Conservation (phyloP, 2,113 vertebrate genomes). For the Symphodus melops region DNA sequence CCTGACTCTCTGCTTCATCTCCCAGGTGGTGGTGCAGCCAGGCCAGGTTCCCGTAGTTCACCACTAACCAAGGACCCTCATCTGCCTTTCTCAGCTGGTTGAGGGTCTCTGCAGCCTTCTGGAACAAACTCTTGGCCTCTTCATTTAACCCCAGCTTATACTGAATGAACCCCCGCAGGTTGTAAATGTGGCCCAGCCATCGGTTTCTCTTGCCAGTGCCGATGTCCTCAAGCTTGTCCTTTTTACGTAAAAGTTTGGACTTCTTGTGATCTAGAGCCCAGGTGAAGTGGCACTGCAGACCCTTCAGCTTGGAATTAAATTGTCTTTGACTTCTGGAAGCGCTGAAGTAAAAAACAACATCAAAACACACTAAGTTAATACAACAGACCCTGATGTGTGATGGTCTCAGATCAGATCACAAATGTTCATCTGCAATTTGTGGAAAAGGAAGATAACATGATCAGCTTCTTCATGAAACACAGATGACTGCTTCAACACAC, state of each 20-base stretch:
- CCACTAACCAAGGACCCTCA: constrained; percentile 73
- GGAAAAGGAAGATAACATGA: no score
- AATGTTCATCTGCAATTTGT: no score
- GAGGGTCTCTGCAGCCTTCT: constrained; percentile 60
- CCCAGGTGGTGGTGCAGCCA: constrained; percentile 64
- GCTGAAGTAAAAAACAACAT: constrained; percentile 16
- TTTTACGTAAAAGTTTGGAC: constrained; percentile 18
- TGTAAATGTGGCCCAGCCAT: constrained; percentile 75
- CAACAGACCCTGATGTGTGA: no score
- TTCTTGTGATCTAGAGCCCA: constrained; percentile 46
- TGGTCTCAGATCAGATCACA: no score
- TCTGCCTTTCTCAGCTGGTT: constrained; percentile 60
- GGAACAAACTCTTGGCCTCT: constrained; percentile 45
- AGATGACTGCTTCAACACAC: no score
- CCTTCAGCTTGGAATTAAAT: constrained; percentile 39
- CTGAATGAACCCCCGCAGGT: constrained; percentile 69
- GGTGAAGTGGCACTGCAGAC: constrained; percentile 73
- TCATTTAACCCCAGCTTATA: background rate
- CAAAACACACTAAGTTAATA: no score
- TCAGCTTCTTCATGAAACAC: no score
- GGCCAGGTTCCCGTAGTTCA: constrained; percentile 71
- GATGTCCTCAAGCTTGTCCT: constrained; percentile 63
- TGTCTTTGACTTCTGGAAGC: background rate
- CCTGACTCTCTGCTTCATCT: constrained; percentile 28
- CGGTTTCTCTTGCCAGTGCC: constrained; percentile 28